Evolutionary conservation across 2,888 invertebrate genomes (phyloP).

Genomic region (Eulithis prunata): DNA sequence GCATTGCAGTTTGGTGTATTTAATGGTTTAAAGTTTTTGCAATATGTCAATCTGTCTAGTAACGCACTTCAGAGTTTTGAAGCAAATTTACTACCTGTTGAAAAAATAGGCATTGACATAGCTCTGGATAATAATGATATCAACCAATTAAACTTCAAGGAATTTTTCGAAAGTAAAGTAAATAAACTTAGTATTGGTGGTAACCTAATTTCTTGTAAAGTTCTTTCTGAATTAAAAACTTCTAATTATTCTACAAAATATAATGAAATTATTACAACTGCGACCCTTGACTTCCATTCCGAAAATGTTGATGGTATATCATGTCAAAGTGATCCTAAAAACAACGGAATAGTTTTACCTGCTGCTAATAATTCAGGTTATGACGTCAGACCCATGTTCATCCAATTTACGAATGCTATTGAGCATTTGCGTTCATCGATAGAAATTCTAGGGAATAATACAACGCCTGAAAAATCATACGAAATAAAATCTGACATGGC

Average conservation of each 20-base stretch:
- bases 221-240: conserved; percentile 36
- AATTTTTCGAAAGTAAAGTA: conserved; percentile 31
- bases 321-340: conserved; percentile 26
- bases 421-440: conserved; percentile 27
- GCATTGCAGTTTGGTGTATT: conserved; percentile 41
- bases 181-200: conserved; percentile 40
- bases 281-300: conserved; percentile 29
- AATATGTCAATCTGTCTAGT: conserved; percentile 36
- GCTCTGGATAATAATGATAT: conserved; percentile 41
- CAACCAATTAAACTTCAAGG: conserved; percentile 31
- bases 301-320: conserved; percentile 42
- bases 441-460: conserved; percentile 24
- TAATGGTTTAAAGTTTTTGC: conserved; percentile 37
- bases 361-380: conserved; percentile 20
- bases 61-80: conserved; percentile 40
- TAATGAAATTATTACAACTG: conserved; percentile 28
- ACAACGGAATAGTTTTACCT: conserved; percentile 8
- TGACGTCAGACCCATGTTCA: conserved; percentile 33
- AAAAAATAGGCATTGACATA: conserved; percentile 13
- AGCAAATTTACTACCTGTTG: conserved; percentile 35
- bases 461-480: conserved; percentile 14
- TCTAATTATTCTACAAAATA: conserved; percentile 28
- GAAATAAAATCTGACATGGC: conserved; percentile 12
- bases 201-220: conserved; percentile 41
- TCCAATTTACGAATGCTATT: conserved; percentile 30